phyloP scores from a whole-genome alignment of 2,113 vertebrate genomes.

The Okapia johnstoni region DNA sequence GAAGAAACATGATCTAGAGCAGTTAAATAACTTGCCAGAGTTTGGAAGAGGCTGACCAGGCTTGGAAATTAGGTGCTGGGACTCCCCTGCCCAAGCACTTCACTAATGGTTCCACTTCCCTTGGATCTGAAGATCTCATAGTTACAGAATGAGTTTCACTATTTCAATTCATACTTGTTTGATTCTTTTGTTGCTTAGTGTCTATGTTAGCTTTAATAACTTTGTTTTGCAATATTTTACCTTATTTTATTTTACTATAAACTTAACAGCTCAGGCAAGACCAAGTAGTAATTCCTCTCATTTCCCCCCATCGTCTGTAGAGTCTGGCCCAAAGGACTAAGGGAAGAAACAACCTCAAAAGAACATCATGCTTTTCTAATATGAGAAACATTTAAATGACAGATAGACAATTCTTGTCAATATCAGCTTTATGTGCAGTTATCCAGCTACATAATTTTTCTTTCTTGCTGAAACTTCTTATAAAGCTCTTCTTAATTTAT shows the following conservation, averaged over 20 bases:
- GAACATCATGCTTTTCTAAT: neutral
- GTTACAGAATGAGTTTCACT: neutral
- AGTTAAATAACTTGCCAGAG: neutral
- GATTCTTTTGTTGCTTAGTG: neutral
- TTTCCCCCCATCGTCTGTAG: neutral
- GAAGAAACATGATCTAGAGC: neutral
- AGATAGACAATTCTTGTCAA: slow-evolving; percentile 26
- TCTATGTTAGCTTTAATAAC: neutral
- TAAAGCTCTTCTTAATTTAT: slow-evolving; percentile 46
- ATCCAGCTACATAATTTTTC: slow-evolving; percentile 27
- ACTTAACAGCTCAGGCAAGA: neutral
- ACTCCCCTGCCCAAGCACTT: fast-evolving
- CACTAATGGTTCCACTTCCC: neutral
- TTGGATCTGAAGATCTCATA: neutral
- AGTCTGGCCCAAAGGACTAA: neutral
- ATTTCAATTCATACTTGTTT: neutral
- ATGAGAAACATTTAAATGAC: neutral
- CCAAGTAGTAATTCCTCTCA: neutral
- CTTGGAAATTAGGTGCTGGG: neutral
- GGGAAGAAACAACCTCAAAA: neutral
- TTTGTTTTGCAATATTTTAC: neutral
- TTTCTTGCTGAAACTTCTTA: slow-evolving; percentile 9
- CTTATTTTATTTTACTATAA: neutral
- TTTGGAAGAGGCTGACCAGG: neutral
- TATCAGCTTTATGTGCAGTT: neutral